Conservation (phyloP, 2,888 invertebrate genomes). For the Pomacea canaliculata region DNA sequence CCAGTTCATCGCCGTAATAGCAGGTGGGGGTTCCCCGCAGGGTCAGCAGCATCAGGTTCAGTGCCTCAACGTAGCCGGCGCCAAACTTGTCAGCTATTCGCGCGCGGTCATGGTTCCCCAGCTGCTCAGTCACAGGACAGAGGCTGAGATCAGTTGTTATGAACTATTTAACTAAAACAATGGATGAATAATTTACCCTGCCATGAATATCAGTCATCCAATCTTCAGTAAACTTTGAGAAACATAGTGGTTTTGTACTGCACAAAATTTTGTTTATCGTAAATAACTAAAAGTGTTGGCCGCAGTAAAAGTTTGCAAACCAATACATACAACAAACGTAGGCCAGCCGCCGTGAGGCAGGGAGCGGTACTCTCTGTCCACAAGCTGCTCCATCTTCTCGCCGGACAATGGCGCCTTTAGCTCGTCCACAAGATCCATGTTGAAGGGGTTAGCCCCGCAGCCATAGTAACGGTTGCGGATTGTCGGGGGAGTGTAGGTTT, state of each 20-base stretch:
- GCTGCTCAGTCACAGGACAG: conserved; percentile 26
- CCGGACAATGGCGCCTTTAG: conserved; percentile 33
- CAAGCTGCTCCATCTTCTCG: conserved; percentile 27
- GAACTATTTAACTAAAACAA: no score
- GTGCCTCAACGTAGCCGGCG: conserved; percentile 77
- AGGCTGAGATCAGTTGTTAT: no score
- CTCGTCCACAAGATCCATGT: conserved; percentile 37
- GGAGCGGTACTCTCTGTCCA: conserved; percentile 28
- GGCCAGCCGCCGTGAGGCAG: conserved; percentile 37
- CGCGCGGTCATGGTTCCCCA: conserved; percentile 58
- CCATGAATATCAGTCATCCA: no score
- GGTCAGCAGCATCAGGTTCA: conserved; percentile 85
- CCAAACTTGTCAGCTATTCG: conserved; percentile 75
- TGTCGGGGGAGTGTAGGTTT: conserved; percentile 22
- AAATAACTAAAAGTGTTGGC: no score
- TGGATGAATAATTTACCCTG: no score
- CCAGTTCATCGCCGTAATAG: conserved; percentile 91
- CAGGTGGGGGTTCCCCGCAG: conserved; percentile 89
- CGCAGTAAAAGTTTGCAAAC: background rate
- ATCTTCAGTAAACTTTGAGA: no score
- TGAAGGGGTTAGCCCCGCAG: conserved; percentile 58
- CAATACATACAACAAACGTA: conserved; percentile 17
- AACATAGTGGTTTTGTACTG: no score
- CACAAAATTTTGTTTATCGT: no score
- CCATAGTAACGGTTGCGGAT: conserved; percentile 49